Percentiles rank a stretch among this genome's conserved stretches.
phyloP scores from a whole-genome alignment of 2,888 invertebrate genomes.

The Coelinius sp. region DNA sequence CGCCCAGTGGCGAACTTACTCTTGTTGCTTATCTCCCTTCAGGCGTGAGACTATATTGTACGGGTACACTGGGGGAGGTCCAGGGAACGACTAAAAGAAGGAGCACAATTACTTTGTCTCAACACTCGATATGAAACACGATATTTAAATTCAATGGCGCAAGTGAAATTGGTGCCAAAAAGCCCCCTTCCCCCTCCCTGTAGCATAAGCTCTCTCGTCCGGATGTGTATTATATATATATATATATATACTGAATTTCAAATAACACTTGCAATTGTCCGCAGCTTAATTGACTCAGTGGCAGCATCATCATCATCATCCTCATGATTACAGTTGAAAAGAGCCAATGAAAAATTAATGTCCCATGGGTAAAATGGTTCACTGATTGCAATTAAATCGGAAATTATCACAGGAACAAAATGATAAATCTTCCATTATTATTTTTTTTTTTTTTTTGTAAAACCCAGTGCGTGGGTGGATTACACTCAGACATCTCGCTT shows the following conservation, averaged over 20 bases:
- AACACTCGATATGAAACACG: conserved; percentile 24
- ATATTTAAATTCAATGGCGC: conserved; percentile 15
- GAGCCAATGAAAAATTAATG: conserved; percentile 20
- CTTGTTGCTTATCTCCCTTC: conserved; percentile 47
- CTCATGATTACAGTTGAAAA: background rate
- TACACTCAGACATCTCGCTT: conserved; percentile 21
- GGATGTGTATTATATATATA: conserved; percentile 13
- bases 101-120: conserved; percentile 15
- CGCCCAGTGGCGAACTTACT: conserved; percentile 45
- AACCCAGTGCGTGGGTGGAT: conserved; percentile 21
- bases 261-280: conserved; percentile 1
- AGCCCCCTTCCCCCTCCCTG: too few species aligned
- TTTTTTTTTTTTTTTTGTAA: conserved; percentile 5
- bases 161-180: conserved; percentile 24
- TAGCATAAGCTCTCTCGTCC: conserved; percentile 10
- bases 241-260: background rate
- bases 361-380: background rate
- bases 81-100: background rate
- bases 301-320: background rate
- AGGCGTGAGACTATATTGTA: conserved; percentile 6
- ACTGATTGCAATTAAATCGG: conserved; percentile 17
- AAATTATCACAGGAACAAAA: conserved; percentile 12
- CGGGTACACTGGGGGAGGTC: conserved; percentile 6
- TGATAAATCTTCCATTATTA: conserved; percentile 14
- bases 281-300: background rate